A percentile compares a stretch with the other conserved stretches of the same genome.
Conservation (phyloP, 2,888 invertebrate species). For the Nomada lathburiana region DNA sequence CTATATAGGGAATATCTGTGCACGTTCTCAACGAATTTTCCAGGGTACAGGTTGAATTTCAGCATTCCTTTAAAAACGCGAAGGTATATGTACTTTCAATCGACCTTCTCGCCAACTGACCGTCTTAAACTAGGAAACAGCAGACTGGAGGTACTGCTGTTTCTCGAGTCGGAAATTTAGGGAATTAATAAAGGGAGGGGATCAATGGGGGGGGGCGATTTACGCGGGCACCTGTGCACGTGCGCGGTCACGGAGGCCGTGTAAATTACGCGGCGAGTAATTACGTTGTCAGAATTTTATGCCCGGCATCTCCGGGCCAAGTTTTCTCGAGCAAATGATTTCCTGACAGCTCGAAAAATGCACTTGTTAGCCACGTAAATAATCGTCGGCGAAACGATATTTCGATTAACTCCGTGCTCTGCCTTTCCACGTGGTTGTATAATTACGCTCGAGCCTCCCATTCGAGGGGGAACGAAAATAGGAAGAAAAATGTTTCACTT, state of each 20-base stretch:
- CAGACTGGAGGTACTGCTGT: neutral
- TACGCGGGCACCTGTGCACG: constrained; percentile 20
- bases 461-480: neutral
- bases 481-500: neutral
- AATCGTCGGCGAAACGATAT: neutral
- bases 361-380: constrained; percentile 9
- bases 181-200: constrained; percentile 27
- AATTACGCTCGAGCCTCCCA: neutral
- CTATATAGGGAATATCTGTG: too few relatives aligned
- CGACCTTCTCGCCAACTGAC: constrained; percentile 2
- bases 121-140: constrained; percentile 9
- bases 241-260: constrained; percentile 6
- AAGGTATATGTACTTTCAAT: neutral
- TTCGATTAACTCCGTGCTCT: constrained; percentile 18
- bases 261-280: constrained; percentile 56
- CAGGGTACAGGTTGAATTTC: neutral
- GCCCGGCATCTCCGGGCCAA: neutral
- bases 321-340: constrained; percentile 29
- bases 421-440: neutral
- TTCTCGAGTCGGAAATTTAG: constrained; percentile 2
- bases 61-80: neutral
- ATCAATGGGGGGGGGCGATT: constrained; percentile 18
- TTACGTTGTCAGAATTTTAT: constrained; percentile 61
- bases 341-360: constrained; percentile 37
- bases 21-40: too few relatives aligned